Percentiles rank a stretch among this genome's conserved stretches.
Evolutionary conservation across 2,113 vertebrate species (phyloP).

Genomic region (Epinephelus lanceolatus): DNA sequence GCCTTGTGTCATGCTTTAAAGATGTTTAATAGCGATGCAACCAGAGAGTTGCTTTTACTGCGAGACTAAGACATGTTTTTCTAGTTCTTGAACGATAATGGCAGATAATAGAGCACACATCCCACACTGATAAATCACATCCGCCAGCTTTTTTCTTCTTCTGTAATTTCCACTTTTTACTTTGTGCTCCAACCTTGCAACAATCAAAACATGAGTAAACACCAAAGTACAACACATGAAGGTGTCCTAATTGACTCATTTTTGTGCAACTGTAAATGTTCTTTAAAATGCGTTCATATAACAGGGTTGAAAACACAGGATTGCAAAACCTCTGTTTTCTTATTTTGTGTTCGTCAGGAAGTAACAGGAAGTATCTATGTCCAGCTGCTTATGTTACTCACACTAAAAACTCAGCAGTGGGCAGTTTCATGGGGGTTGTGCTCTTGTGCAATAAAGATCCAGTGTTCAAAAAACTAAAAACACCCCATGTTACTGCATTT

Average conservation of each 20-base stretch:
- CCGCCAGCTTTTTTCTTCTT: conserved; percentile 8
- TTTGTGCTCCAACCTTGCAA: conserved; percentile 23
- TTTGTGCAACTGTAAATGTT: background rate
- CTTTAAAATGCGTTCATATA: background rate
- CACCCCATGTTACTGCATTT: background rate
- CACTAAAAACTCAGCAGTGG: background rate
- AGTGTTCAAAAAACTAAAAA: background rate
- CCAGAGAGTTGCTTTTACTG: conserved; percentile 1
- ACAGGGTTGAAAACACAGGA: background rate
- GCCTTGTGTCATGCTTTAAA: conserved; percentile 12
- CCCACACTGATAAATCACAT: conserved; percentile 35
- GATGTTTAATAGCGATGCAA: background rate
- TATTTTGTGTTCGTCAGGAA: background rate
- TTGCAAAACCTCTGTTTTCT: background rate
- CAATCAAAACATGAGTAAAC: conserved; percentile 28
- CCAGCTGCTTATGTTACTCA: background rate
- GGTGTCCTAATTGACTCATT: background rate
- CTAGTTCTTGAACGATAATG: conserved; percentile 24
- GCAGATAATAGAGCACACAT: conserved; percentile 32
- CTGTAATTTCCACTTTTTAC: conserved; percentile 4
- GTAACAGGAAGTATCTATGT: background rate
- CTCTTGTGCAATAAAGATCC: background rate
- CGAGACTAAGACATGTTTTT: conserved; percentile 12
- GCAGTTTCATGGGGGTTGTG: background rate
- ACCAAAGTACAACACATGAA: background rate